phyloP scores from a whole-genome alignment of 1,140 invertebrate species.

The Tetranychus cinnabarinus region DNA sequence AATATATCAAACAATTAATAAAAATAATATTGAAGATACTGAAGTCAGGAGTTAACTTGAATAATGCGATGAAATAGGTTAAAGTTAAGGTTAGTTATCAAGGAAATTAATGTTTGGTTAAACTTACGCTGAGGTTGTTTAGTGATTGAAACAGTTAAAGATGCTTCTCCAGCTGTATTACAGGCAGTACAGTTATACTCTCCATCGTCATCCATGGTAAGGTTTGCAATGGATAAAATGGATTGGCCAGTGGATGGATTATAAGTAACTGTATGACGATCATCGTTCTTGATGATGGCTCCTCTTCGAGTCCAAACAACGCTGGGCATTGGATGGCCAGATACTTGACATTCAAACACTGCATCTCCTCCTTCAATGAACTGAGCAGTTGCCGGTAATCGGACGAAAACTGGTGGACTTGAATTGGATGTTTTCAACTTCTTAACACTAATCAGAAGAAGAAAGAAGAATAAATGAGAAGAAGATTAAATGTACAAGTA shows the following conservation, averaged over 20 bases:
- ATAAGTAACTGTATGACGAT: conserved; percentile 62
- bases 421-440: too few species aligned
- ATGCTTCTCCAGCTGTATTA: conserved; percentile 77
- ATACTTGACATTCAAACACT: conserved; percentile 66
- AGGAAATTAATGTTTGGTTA: not conserved
- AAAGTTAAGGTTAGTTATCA: too few species aligned
- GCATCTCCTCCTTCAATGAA: conserved; percentile 80
- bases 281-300: not conserved
- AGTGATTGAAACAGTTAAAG: conserved; percentile 79
- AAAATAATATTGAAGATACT: too few species aligned
- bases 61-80: too few species aligned
- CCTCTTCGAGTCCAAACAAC: conserved; percentile 84
- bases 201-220: conserved; percentile 77
- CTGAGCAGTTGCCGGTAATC: conserved; percentile 72
- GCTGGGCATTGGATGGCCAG: conserved; percentile 72
- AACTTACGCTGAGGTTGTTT: conserved; percentile 22
- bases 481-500: too few species aligned
- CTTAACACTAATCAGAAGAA: too few species aligned
- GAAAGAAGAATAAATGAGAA: too few species aligned
- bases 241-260: conserved; percentile 64
- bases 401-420: conserved; percentile 61
- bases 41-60: too few species aligned
- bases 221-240: conserved; percentile 60
- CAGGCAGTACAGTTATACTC: conserved; percentile 81
- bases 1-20: too few species aligned